Percentiles rank a stretch among this genome's conserved stretches.
Conservation (phyloP, 2,797 vertebrate genomes). For the Melanotaenia maccullochi region DNA sequence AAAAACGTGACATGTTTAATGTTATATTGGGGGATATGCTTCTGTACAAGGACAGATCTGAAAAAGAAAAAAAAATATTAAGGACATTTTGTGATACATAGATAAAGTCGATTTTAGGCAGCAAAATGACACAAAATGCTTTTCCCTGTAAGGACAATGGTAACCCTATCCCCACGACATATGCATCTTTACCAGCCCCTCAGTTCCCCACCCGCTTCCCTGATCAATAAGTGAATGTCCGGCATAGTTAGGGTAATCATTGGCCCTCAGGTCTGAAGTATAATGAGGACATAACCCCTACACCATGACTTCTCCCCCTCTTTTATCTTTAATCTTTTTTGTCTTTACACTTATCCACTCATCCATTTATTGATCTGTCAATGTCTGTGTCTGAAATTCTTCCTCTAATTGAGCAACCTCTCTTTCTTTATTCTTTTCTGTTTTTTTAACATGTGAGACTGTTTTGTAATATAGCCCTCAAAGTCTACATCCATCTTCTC, state of each 20-base stretch:
- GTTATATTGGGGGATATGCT: too few relatives aligned
- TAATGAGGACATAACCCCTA: slow-evolving; percentile 38
- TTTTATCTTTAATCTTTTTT: slow-evolving; percentile 30
- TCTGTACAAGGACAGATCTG: background rate
- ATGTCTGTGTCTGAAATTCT: slow-evolving; percentile 22
- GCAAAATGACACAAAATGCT: background rate
- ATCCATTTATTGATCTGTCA: slow-evolving; percentile 58
- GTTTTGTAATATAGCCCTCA: background rate
- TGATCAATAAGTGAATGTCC: slow-evolving; percentile 67
- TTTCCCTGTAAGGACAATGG: slow-evolving; percentile 18
- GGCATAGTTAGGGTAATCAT: slow-evolving; percentile 60
- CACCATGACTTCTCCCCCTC: slow-evolving; percentile 19
- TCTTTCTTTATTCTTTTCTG: background rate
- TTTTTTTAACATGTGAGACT: background rate
- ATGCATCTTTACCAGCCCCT: slow-evolving; percentile 69
- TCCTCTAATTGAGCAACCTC: slow-evolving; percentile 1
- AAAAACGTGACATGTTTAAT: too few relatives aligned
- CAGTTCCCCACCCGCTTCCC: slow-evolving; percentile 67
- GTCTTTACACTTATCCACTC: slow-evolving; percentile 30
- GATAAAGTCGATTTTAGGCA: background rate
- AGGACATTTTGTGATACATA: background rate
- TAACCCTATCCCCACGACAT: slow-evolving; percentile 47
- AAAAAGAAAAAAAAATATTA: background rate
- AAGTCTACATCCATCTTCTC: background rate
- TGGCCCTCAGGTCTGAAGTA: slow-evolving; percentile 51